Evolutionary conservation across 1,140 invertebrate species (phyloP), one percentile per base, ranked within the genome.

Genomic region (Drosophila grimshawi): DNA sequence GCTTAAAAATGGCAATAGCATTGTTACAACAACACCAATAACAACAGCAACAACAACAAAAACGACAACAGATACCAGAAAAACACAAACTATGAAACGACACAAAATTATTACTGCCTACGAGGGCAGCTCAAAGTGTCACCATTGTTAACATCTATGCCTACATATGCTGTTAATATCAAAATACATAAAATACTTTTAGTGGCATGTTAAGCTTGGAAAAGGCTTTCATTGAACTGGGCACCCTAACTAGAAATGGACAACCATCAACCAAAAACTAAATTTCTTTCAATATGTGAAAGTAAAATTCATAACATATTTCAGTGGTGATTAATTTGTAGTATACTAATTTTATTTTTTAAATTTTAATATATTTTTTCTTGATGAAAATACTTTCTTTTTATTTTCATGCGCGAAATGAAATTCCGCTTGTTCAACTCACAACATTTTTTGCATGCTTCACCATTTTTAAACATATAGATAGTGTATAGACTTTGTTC

Each of bases 1-100:
- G 85, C 85, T 89, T 89, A 89, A 89, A 89, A 89, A 83, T 85
- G 85, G 89, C 85, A 80, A 86, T 55, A 68, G 77, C 80, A 83
- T 49, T 60, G 41, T 59, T 7, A 37, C 74, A 80, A 83, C 59
- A 66, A 69, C 77, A 89, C 65, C 80, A 88, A 80, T 71, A 61
- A 66, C 43, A 52, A 70, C 64, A 71, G 59, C 52, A 79, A 73
- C 61, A 72, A 57, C 80, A 72, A 76, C 19, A 19, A 19, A 1
- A 19, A 19, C 19, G 19, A 19, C 19, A 19, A 19, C 19, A 19
- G 19, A 19, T 19, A 56, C 33, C 30, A 61, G 19, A 55, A 62
- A 43, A 62, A 3, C 67, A 76, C 39, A 37, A 69, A 41, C 60
- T 76, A 65, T 79, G 52, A 64, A 71, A 52, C 66, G 55, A 72